These are phyloP conservation scores for Incurvaria masculella DNA, from an alignment of 2,888 invertebrate genomes.

Conservation along the genomic window DNA sequence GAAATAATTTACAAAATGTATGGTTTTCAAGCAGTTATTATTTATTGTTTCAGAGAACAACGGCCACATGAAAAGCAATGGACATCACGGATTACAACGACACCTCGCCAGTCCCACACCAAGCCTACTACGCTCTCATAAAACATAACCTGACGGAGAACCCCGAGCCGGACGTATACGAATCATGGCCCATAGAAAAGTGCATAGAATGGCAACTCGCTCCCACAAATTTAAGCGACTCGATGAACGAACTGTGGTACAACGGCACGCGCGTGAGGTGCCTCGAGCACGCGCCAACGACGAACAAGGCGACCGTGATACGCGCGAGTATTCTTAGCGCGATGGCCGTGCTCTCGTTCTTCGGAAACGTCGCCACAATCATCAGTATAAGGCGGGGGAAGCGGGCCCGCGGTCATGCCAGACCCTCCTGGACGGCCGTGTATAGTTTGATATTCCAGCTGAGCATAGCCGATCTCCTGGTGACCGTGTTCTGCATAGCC, in stretches of 20 bases:
- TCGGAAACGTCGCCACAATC: constrained; percentile 74
- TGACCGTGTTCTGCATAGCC: constrained; percentile 76
- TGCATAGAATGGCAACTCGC: constrained; percentile 26
- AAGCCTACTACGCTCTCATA: background rate
- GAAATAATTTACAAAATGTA: too few relatives aligned
- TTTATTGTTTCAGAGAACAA: too few relatives aligned
- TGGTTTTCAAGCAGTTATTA: too few relatives aligned
- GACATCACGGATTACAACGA: too few relatives aligned
- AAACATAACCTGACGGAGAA: too few relatives aligned
- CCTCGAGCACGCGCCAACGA: constrained; percentile 64
- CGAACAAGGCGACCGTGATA: constrained; percentile 61
- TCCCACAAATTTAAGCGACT: background rate
- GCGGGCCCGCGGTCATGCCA: constrained; percentile 49
- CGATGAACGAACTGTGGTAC: constrained; percentile 29
- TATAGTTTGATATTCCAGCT: constrained; percentile 78
- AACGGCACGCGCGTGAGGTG: constrained; percentile 41
- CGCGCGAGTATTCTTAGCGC: constrained; percentile 64
- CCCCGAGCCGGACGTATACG: too few relatives aligned
- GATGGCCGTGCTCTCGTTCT: constrained; percentile 69
- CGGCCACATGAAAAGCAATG: too few relatives aligned
- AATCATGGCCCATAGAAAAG: constrained; percentile 36
- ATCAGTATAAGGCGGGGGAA: constrained; percentile 69
- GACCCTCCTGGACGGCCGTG: constrained; percentile 66
- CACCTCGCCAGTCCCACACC: too few relatives aligned
- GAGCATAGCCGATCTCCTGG: constrained; percentile 78